These are phyloP conservation scores for Andrena flavipes DNA, from an alignment of 2,888 invertebrate species.

Conservation along the genomic window DNA sequence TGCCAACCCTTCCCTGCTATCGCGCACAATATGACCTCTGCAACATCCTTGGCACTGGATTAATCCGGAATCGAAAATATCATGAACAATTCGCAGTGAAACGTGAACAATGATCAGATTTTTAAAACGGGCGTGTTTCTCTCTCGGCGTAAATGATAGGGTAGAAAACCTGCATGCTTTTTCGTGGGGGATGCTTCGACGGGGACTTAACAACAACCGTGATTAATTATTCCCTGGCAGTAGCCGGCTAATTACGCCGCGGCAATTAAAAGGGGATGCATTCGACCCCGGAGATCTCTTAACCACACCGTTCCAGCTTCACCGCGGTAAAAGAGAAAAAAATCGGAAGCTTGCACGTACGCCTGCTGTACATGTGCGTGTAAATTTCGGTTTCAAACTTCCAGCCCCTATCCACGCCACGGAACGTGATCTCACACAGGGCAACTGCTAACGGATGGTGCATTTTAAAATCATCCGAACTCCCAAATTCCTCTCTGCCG, in stretches of 20 bases:
- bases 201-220: conserved; percentile 58
- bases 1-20: neutral
- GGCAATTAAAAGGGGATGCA: conserved; percentile 64
- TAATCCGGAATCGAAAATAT: neutral
- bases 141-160: neutral
- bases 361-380: conserved; percentile 4
- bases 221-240: conserved; percentile 64
- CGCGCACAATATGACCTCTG: neutral
- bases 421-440: neutral
- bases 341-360: neutral
- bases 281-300: conserved; percentile 64
- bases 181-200: conserved; percentile 38
- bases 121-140: neutral
- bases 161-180: conserved; percentile 40
- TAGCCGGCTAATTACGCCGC: conserved; percentile 60
- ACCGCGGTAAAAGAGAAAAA: conserved; percentile 43
- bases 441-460: neutral
- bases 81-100: neutral
- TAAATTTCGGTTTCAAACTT: conserved; percentile 33
- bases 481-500: neutral
- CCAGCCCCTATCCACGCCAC: neutral
- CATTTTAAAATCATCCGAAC: neutral
- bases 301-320: conserved; percentile 36
- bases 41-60: neutral
- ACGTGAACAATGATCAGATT: too few species aligned